A percentile compares a stretch with the other conserved stretches of the same genome.
Evolutionary conservation across 30 jellyfish, hydroid and myxozoan species (phyloP).

Genomic region (Sanderia malayensis): DNA sequence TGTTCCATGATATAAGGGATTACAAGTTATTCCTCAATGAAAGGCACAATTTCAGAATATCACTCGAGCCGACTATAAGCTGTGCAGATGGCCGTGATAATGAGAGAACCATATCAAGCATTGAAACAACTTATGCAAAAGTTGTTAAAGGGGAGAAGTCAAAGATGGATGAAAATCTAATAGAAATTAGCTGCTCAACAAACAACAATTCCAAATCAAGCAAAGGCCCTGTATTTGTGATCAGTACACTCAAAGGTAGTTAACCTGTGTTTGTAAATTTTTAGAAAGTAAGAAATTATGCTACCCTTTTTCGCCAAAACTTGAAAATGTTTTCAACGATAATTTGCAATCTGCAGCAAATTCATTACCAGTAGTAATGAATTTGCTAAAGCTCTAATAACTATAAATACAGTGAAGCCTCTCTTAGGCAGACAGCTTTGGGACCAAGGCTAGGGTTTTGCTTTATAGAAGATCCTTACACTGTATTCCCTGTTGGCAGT

Average conservation of each 20-base stretch:
- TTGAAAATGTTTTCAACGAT: too few relatives aligned
- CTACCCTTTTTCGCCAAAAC: too few relatives aligned
- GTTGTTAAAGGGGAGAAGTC: constrained; percentile 56
- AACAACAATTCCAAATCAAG: constrained; percentile 35
- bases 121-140: constrained; percentile 57
- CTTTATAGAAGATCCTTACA: too few relatives aligned
- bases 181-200: background rate
- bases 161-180: background rate
- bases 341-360: too few relatives aligned
- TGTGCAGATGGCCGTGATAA: background rate
- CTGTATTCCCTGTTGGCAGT: too few relatives aligned
- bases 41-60: constrained; percentile 55
- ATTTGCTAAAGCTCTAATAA: too few relatives aligned
- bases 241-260: constrained; percentile 81
- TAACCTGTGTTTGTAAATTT: too few relatives aligned
- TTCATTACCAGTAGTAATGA: too few relatives aligned
- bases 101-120: background rate
- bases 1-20: constrained; percentile 62
- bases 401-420: too few relatives aligned
- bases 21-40: constrained; percentile 63
- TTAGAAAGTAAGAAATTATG: too few relatives aligned
- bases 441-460: too few relatives aligned
- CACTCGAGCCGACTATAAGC: constrained; percentile 71
- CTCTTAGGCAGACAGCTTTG: too few relatives aligned
- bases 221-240: constrained; percentile 68